Evolutionary conservation across 2,113 vertebrate species (phyloP).

Genomic region (Leucosticte australis): DNA sequence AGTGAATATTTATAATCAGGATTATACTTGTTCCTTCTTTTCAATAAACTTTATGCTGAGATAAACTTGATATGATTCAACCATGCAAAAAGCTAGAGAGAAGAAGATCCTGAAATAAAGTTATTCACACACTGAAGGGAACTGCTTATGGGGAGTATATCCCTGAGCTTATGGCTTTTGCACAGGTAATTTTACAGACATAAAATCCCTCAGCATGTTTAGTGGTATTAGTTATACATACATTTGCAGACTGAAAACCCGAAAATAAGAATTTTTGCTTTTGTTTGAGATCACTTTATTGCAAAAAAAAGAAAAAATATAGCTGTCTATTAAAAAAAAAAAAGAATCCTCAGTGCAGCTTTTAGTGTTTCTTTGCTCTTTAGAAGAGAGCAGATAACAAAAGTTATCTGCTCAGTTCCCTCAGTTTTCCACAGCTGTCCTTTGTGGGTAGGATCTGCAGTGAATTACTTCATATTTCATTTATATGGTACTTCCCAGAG

Average conservation of each 20-base stretch:
- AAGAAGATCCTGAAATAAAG: background rate
- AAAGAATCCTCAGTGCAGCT: background rate
- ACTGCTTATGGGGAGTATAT: background rate
- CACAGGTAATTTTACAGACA: background rate
- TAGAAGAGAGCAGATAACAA: background rate
- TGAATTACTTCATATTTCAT: background rate
- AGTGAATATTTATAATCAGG: background rate
- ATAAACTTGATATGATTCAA: background rate
- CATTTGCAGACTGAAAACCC: background rate
- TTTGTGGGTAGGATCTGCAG: background rate
- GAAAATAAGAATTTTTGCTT: background rate
- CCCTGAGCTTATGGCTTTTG: background rate
- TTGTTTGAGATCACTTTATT: background rate
- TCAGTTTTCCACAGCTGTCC: background rate
- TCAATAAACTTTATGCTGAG: background rate
- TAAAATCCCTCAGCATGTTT: background rate
- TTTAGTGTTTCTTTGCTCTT: background rate
- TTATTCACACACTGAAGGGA: background rate
- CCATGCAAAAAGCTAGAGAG: background rate
- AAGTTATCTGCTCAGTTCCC: too few species aligned
- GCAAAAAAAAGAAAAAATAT: background rate
- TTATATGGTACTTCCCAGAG: background rate
- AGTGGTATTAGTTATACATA: background rate
- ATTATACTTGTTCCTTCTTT: background rate
- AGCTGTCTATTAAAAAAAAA: background rate